Conservation (phyloP, 2,888 invertebrate species). For the Netelia fuscicornis region DNA sequence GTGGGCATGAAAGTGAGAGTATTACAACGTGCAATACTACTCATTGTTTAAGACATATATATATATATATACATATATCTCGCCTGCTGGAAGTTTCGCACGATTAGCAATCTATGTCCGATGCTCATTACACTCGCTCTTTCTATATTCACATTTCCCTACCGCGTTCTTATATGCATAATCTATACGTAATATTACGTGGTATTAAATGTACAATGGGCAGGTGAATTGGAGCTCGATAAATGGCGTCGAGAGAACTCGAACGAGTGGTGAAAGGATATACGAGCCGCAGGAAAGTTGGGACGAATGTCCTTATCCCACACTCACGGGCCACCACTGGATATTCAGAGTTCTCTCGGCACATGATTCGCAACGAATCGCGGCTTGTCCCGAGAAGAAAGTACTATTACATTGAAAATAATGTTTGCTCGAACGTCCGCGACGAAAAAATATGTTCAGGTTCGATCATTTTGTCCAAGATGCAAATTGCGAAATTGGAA, state of each 20-base stretch:
- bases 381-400: neutral
- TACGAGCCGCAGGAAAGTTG: slow-evolving; percentile 24
- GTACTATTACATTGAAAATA: neutral
- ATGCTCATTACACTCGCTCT: slow-evolving; percentile 9
- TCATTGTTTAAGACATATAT: neutral
- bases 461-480: no score
- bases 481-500: no score
- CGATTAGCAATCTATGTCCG: slow-evolving; percentile 21
- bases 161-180: slow-evolving; percentile 26
- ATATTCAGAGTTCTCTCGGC: neutral
- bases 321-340: neutral
- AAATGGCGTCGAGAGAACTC: slow-evolving; percentile 21
- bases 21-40: slow-evolving; percentile 35
- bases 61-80: neutral
- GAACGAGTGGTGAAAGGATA: slow-evolving; percentile 52
- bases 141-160: slow-evolving; percentile 22
- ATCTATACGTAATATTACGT: slow-evolving; percentile 43
- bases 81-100: slow-evolving; percentile 4
- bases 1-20: slow-evolving; percentile 43
- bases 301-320: slow-evolving; percentile 32
- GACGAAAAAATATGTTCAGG: no score
- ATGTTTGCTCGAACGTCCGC: no score
- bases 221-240: slow-evolving; percentile 47
- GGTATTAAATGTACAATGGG: slow-evolving; percentile 43
- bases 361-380: neutral